A percentile compares a stretch with the other conserved stretches of the same genome.
Conservation (phyloP, 2,113 vertebrate species). For the Mirounga angustirostris region DNA sequence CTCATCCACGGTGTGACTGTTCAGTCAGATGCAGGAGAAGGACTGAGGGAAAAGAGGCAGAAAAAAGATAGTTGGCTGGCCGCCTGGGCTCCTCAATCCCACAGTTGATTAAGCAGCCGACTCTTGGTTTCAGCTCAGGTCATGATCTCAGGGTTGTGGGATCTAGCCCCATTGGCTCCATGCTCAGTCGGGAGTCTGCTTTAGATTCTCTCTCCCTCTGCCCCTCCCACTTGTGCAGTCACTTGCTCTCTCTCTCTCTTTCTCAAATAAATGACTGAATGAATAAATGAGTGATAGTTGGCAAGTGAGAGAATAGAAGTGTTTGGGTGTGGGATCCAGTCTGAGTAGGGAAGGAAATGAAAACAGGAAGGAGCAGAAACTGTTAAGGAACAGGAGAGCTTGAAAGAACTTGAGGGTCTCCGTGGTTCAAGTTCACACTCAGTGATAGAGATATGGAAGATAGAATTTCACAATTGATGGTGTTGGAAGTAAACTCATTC, state of each 20-base stretch:
- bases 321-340: not conserved
- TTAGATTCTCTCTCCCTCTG: not conserved
- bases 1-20: not conserved
- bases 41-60: not conserved
- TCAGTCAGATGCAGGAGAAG: not conserved
- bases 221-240: not conserved
- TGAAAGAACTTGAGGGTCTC: not conserved
- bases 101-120: not conserved
- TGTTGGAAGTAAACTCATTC: not conserved
- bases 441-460: not conserved
- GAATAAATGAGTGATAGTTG: not conserved
- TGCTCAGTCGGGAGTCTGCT: not conserved
- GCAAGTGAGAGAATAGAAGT: not conserved
- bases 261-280: not conserved
- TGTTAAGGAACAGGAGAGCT: not conserved
- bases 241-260: not conserved
- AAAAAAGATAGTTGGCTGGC: not conserved
- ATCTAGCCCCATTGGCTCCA: not conserved
- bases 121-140: not conserved
- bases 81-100: not conserved
- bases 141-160: not conserved
- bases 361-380: not conserved
- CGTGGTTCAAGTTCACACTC: not conserved
- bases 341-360: not conserved
- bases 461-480: not conserved